A percentile compares a stretch with the other conserved stretches of the same genome.
Evolutionary conservation across 2,888 invertebrate genomes (phyloP).

Genomic region (Andrena flavipes): DNA sequence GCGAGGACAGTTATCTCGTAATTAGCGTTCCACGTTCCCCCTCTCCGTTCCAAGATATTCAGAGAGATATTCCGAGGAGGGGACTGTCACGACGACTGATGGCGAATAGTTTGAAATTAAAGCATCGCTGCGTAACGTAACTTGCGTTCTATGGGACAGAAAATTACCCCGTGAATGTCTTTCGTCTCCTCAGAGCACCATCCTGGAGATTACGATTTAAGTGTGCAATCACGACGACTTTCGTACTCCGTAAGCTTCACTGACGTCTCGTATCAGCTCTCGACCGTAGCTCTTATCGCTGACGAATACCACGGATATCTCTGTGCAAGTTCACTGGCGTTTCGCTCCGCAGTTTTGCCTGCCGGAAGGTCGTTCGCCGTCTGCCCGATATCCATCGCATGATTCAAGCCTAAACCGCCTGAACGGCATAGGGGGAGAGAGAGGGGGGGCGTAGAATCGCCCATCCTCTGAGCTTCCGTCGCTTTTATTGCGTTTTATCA

Average conservation of each 20-base stretch:
- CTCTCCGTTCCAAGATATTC: background rate
- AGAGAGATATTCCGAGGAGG: background rate
- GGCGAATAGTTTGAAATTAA: background rate
- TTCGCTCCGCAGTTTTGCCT: background rate
- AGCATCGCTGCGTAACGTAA: background rate
- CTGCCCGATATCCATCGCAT: conserved; percentile 6
- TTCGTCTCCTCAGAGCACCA: background rate
- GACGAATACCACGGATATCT: background rate
- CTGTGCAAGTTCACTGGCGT: background rate
- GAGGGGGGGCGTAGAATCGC: background rate
- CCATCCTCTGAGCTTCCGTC: background rate
- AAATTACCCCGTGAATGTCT: background rate
- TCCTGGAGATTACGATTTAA: background rate
- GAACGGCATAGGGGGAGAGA: background rate
- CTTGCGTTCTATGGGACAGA: background rate
- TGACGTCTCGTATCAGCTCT: background rate
- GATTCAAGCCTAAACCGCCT: background rate
- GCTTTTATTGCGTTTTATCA: conserved; percentile 16
- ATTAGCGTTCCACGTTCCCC: background rate
- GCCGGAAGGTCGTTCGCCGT: conserved; percentile 5
- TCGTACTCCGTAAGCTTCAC: background rate
- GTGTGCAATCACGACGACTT: background rate
- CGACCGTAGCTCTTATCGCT: background rate
- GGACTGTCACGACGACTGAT: background rate
- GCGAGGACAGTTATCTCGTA: background rate